Evolutionary conservation across 1,140 invertebrate genomes (phyloP), one percentile per base, ranked within the genome.

Genomic region (Aphelenchoides besseyi): DNA sequence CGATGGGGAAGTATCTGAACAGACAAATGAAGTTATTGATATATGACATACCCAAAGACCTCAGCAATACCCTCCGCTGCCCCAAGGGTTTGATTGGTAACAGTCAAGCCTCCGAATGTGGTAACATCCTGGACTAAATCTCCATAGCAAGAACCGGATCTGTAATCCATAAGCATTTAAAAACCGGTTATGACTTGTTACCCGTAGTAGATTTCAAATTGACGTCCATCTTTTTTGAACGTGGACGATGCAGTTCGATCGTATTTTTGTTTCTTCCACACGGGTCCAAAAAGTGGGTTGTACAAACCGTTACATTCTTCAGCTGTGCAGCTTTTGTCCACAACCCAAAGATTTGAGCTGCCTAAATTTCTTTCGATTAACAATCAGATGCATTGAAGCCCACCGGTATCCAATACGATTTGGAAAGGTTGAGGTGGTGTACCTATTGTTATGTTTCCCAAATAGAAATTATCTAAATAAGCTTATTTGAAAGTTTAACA

Each of bases 331-430:
- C 59, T 62, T 12, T 59, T 67, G 54, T 76, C 69, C 41, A 79
- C 73, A n/a, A 79, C 74, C 77, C 77, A 79, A 3, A 79, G 55
- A 61, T 79, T 79, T 9, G 77, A 79, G 9, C n/a, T n/a, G n/a
- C n/a, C n/a, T n/a, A n/a, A n/a, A n/a, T n/a, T n/a, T n/a, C n/a
- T n/a, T n/a, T n/a, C n/a, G n/a, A n/a, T n/a, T n/a, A n/a, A n/a
- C n/a, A n/a, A n/a, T n/a, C n/a, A n/a, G n/a, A n/a, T n/a, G n/a
- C n/a, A n/a, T n/a, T 70, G 72, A 61, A 61, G 9, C 26, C 5
- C 8, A 69, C 76, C 77, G 26, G 76, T 78, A 63, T 78, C 76
- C 26, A 79, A 52, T 35, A 79, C 77, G 29, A 79, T 63, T 29
- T 70, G 74, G 68, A 80, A 71, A n/a, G 59, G 36, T 33, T 79